Evolutionary conservation across 2,113 vertebrate genomes (phyloP), one percentile per base, ranked within the genome.

Genomic region (Coracopsis vasa): DNA sequence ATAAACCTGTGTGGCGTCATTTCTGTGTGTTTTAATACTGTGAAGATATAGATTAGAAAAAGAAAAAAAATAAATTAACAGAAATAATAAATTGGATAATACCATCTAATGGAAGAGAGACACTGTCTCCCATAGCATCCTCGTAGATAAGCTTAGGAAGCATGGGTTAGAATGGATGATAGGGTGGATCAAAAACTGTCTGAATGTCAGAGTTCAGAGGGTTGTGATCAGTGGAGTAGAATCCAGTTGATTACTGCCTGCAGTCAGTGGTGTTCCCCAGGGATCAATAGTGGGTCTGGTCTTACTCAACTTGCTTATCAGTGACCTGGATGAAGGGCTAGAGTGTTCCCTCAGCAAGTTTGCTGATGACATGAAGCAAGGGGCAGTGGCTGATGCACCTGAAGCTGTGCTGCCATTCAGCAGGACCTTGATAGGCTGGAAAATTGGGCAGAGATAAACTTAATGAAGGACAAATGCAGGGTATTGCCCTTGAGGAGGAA

Each of bases 1-100:
- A 24, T 42, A 14, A 89, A 67, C 17, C 28, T 11, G 0, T 5
- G 13, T 41, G 21, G 37, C 54, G 47, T n/a, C 16, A 48, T 33
- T 2, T 7, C 60, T 47, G 6, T 1, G 0, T n/a, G 5, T 14
- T 70, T 60, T 56, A 19, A 33, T 61, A 17, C 19, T 50, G 28
- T 44, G 60, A 53, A 47, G 16, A 29, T 35, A 21, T 6, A 29
- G 23, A 11, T 56, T 33, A 67, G 31, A 35, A 13, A 58, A 58
- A 23, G 56, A 23, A 35, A 53, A 45, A 51, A 18, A 47, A 10
- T 18, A 21, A 35, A 41, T 62, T 16, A 42, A 20, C 7, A 62
- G 37, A 48, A 75, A 21, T 45, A 7, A 11, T 45, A 0, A 7
- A 45, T 80, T 10, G 47, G 56, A 6, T 28, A 37, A 44, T 28